Evolutionary conservation across 2,888 invertebrate species (phyloP).

Genomic region (Thecocarcelia acutangulata): DNA sequence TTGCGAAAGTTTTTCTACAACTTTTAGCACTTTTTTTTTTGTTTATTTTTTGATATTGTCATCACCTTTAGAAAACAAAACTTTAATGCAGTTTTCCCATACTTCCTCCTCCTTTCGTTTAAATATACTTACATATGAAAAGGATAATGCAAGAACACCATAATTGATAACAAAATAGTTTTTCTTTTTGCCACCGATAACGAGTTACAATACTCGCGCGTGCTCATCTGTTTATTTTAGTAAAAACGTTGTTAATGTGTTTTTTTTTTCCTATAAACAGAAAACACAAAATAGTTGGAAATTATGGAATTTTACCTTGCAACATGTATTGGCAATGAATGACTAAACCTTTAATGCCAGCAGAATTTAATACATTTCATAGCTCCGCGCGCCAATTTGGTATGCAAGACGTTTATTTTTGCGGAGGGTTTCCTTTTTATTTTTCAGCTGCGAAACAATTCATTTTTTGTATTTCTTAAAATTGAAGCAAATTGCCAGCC

Average conservation of each 20-base stretch:
- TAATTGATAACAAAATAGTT: constrained; percentile 11
- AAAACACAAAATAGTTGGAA: not conserved
- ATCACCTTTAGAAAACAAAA: too few relatives aligned
- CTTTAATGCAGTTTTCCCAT: too few relatives aligned
- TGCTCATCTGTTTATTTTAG: constrained; percentile 77
- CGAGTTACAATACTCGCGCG: constrained; percentile 65
- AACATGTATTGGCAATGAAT: constrained; percentile 70
- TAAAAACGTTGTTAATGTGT: constrained; percentile 78
- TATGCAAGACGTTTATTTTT: constrained; percentile 24
- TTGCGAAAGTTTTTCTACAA: too few relatives aligned
- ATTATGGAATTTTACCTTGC: not conserved
- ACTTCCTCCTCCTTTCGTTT: too few relatives aligned
- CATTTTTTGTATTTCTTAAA: constrained; percentile 21
- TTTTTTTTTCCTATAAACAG: constrained; percentile 62
- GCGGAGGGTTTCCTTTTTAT: not conserved
- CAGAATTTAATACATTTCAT: constrained; percentile 78
- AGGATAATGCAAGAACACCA: not conserved
- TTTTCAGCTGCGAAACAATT: not conserved
- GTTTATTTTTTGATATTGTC: too few relatives aligned
- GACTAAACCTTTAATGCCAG: constrained; percentile 76
- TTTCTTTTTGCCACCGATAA: constrained; percentile 32
- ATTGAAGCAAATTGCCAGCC: constrained; percentile 32
- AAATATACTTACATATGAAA: too few relatives aligned
- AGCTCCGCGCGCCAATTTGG: constrained; percentile 72
- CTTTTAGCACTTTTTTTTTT: too few relatives aligned